phyloP scores from a whole-genome alignment of 2,797 vertebrate genomes.

The Phoeniculus purpureus region DNA sequence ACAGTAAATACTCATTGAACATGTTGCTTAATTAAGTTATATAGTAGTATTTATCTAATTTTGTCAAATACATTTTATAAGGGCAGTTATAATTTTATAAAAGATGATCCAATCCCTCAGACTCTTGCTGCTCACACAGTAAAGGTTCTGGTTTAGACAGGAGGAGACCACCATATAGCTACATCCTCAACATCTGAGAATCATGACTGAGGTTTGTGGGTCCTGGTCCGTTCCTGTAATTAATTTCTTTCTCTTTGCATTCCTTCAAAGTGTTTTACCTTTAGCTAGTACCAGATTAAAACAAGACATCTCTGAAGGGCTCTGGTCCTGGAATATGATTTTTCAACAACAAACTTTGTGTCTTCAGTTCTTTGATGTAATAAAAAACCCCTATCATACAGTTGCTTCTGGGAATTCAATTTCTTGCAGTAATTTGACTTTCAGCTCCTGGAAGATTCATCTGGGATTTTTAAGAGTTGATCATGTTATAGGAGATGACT shows the following conservation, averaged over 20 bases:
- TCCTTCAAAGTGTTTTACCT: neutral
- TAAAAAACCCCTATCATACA: neutral
- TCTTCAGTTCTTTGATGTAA: neutral
- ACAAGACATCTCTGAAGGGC: neutral
- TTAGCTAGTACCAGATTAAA: neutral
- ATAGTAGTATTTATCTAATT: neutral
- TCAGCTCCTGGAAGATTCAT: slow-evolving; percentile 17
- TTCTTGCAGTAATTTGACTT: slow-evolving; percentile 37
- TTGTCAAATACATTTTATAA: neutral
- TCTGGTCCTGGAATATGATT: neutral
- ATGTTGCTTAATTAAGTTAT: neutral
- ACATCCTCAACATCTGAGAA: neutral
- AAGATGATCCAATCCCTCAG: neutral
- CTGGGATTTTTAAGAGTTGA: slow-evolving; percentile 1
- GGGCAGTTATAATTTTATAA: too few species aligned
- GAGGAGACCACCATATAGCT: neutral
- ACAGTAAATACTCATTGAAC: neutral
- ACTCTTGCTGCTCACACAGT: neutral
- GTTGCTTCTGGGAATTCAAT: slow-evolving; percentile 38
- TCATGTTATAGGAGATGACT: neutral
- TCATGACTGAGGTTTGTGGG: neutral
- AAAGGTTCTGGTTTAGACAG: neutral
- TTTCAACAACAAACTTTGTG: slow-evolving; percentile 18
- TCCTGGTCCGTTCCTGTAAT: neutral
- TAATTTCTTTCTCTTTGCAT: neutral